phyloP scores from a whole-genome alignment of 2,888 invertebrate genomes.

The Oscheius sp. region DNA sequence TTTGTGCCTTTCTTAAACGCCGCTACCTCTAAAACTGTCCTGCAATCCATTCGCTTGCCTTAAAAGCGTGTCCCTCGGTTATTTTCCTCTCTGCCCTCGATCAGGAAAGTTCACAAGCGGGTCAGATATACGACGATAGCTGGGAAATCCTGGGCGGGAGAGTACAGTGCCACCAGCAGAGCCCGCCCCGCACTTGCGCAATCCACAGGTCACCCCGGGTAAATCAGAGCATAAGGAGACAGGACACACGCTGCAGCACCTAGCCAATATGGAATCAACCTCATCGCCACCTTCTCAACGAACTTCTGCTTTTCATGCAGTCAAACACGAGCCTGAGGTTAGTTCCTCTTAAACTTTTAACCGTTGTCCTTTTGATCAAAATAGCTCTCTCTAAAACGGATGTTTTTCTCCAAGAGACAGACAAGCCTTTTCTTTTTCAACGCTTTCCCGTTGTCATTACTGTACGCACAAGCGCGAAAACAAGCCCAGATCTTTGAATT shows the following conservation, averaged over 20 bases:
- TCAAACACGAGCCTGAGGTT: constrained; percentile 1
- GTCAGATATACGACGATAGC: not conserved
- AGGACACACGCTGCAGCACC: too few relatives aligned
- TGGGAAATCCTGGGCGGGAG: not conserved
- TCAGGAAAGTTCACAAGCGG: constrained; percentile 4
- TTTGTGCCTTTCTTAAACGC: too few relatives aligned
- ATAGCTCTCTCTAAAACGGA: not conserved
- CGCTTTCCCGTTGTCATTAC: too few relatives aligned
- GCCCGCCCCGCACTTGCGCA: constrained; percentile 22
- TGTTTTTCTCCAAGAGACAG: not conserved
- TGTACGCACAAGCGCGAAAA: too few relatives aligned
- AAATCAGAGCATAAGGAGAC: constrained; percentile 9
- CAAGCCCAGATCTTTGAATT: too few relatives aligned
- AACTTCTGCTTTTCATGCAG: constrained; percentile 8
- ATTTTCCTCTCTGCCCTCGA: not conserved
- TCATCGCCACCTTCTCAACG: too few relatives aligned
- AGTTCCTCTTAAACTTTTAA: not conserved
- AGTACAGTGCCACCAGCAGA: not conserved
- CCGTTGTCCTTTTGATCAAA: not conserved
- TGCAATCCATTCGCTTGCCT: not conserved
- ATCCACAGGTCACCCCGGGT: constrained; percentile 26
- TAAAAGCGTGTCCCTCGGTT: not conserved
- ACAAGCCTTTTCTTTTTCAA: too few relatives aligned
- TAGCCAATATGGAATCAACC: too few relatives aligned
- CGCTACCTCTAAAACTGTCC: too few relatives aligned